These are phyloP conservation scores for Indicator indicator DNA, from an alignment of 2,113 vertebrate species.

Conservation along the genomic window DNA sequence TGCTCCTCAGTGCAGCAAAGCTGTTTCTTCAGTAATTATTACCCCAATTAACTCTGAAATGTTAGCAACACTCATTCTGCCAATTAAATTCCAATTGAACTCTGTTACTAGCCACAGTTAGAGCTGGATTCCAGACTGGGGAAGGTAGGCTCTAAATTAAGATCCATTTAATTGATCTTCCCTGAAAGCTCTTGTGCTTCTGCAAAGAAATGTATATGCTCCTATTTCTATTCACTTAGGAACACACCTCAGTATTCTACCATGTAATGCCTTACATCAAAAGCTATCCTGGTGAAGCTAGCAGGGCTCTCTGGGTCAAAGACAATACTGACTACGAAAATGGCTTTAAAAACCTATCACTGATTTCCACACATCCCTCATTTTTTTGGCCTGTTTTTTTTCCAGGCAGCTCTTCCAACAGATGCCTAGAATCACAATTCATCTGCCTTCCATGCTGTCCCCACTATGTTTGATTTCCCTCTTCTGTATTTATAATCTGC, in stretches of 20 bases:
- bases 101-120: not conserved
- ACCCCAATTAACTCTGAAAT: constrained; percentile 33
- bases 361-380: not conserved
- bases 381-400: not conserved
- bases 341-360: not conserved
- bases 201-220: not conserved
- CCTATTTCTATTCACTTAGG: not conserved
- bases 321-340: not conserved
- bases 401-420: not conserved
- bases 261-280: not conserved
- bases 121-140: not conserved
- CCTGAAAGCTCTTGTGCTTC: not conserved
- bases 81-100: constrained; percentile 29
- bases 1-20: not conserved
- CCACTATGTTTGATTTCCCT: not conserved
- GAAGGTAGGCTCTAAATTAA: constrained; percentile 28
- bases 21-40: constrained; percentile 17
- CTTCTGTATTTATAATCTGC: not conserved
- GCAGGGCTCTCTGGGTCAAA: not conserved
- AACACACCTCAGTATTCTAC: not conserved
- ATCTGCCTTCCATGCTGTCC: not conserved
- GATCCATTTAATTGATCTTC: constrained; percentile 29
- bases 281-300: not conserved
- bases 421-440: not conserved
- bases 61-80: constrained; percentile 5